phyloP scores from a whole-genome alignment of 2,797 vertebrate genomes.

The Onychomys arenicola region DNA sequence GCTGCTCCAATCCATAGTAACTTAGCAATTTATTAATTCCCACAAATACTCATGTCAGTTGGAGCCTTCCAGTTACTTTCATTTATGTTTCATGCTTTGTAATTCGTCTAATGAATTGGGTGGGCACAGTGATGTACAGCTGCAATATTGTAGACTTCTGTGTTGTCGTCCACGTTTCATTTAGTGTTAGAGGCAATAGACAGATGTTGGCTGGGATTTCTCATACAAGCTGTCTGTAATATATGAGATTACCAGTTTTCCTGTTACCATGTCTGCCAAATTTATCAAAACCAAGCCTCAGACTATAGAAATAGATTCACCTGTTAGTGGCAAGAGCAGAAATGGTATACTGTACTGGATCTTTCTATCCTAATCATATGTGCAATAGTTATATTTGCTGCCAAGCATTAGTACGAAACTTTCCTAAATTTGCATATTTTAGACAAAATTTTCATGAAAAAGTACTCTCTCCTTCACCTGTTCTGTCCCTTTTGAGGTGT shows the following conservation, averaged over 20 bases:
- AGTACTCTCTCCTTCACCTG: not conserved
- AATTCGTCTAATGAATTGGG: not conserved
- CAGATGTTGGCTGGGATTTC: not conserved
- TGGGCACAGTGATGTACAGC: not conserved
- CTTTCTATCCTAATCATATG: not conserved
- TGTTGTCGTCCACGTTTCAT: not conserved
- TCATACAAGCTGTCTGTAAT: not conserved
- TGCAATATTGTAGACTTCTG: not conserved
- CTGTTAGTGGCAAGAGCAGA: not conserved
- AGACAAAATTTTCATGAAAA: not conserved
- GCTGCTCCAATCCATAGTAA: not conserved
- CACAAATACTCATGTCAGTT: not conserved
- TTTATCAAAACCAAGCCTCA: not conserved
- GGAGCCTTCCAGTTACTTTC: not conserved
- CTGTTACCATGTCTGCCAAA: not conserved
- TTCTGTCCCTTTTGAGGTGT: not conserved
- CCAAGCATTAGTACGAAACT: not conserved
- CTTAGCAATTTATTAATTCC: not conserved
- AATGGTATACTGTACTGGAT: not conserved
- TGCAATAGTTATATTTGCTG: not conserved
- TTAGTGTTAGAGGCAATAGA: not conserved
- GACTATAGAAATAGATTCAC: not conserved
- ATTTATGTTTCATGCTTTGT: not conserved
- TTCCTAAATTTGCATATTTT: not conserved
- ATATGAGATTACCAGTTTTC: not conserved